Conservation (phyloP, 2,797 vertebrate genomes). For the Epinephelus awoara region DNA sequence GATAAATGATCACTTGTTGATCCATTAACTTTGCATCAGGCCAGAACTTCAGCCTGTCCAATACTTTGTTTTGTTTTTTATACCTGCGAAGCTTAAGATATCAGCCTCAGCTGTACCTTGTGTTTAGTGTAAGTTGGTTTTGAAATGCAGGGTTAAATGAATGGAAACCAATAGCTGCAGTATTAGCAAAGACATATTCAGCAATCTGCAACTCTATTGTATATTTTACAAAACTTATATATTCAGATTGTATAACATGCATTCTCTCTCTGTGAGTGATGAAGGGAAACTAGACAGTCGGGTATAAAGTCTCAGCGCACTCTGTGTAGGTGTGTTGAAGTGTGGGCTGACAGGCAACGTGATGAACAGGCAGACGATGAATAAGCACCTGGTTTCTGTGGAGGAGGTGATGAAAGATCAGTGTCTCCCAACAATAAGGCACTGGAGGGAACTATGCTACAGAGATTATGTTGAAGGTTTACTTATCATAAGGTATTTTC, state of each 20-base stretch:
- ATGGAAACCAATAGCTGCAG: neutral
- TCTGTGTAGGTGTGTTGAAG: conserved; percentile 28
- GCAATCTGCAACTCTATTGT: neutral
- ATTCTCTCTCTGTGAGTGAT: neutral
- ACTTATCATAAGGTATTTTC: neutral
- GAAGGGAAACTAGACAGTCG: conserved; percentile 1
- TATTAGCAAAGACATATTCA: neutral
- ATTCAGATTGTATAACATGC: neutral
- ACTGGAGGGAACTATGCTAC: neutral
- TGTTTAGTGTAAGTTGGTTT: neutral
- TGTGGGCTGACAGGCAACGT: conserved; percentile 35
- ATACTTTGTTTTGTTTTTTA: no score
- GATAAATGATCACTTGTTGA: no score
- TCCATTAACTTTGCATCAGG: no score
- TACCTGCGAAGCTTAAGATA: no score
- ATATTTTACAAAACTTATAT: neutral
- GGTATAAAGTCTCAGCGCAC: neutral
- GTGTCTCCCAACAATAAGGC: neutral
- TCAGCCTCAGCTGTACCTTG: no score
- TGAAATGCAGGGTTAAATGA: neutral
- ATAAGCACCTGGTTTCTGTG: conserved; percentile 43
- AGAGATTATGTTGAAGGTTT: neutral
- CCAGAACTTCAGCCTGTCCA: no score
- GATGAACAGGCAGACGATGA: conserved; percentile 30
- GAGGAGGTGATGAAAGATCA: conserved; percentile 40